phyloP scores from a whole-genome alignment of 2,113 vertebrate genomes.

The Macrotis lagotis region DNA sequence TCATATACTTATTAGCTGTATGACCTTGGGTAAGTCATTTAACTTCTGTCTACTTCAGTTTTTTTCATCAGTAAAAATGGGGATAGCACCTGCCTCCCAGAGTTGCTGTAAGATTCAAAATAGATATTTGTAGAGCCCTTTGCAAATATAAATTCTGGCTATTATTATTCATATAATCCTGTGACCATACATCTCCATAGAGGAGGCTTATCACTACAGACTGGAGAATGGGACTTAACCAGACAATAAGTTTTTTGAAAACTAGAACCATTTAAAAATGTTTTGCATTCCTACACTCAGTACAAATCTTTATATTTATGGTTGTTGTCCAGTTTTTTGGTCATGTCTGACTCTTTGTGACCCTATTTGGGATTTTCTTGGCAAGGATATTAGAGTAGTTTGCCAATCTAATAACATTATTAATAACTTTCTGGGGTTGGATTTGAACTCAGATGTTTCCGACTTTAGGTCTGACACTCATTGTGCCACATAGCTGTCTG shows the following conservation, averaged over 20 bases:
- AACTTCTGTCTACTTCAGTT: background rate
- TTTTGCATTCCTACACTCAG: background rate
- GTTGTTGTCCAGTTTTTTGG: background rate
- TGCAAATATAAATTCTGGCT: background rate
- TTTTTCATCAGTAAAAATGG: background rate
- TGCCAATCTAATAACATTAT: too few relatives aligned
- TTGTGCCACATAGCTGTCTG: too few relatives aligned
- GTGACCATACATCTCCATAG: background rate
- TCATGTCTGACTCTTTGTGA: too few relatives aligned
- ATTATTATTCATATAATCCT: background rate
- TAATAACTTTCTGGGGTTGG: too few relatives aligned
- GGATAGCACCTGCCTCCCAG: background rate
- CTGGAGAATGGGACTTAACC: background rate
- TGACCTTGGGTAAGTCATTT: too few relatives aligned
- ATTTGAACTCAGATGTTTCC: too few relatives aligned
- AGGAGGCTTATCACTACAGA: background rate
- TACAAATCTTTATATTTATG: too few relatives aligned
- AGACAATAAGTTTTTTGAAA: background rate
- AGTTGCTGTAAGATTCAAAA: background rate
- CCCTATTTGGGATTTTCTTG: too few relatives aligned
- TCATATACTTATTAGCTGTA: background rate
- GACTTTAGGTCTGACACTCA: too few relatives aligned
- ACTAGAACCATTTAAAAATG: background rate
- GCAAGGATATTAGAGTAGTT: too few relatives aligned
- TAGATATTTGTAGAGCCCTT: background rate